Evolutionary conservation across 64 coral and sea anemone genomes (phyloP), one percentile per base, ranked within the genome.

Genomic region (Actinia tenebrosa): DNA sequence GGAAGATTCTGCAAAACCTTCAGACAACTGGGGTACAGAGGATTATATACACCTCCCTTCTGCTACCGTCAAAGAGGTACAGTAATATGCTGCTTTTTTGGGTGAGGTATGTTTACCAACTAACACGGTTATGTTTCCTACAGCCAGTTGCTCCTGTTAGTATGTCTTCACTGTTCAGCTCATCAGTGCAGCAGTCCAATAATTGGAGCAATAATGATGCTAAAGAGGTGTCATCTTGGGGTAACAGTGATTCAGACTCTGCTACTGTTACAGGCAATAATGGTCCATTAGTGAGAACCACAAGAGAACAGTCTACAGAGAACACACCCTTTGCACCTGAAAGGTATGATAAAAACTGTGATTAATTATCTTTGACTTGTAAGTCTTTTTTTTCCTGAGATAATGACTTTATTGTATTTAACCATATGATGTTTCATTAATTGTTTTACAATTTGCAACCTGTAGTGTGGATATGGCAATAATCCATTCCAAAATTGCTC

Each of bases 401-500:
- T 58, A 58, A 16, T 6, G 42, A 42, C 13, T 84, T 45, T 44
- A 5, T 50, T 5, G 47, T 69, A 69, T 69, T n/a, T 69, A 23
- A 25, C 8, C 22, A 69, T 30, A 66, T 66, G 63, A 7, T 75
- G 2, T 27, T 20, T n/a, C 42, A 30, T 75, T 27, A 75, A 75
- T 27, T 75, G 11, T 30, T 75, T 75, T 75, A 4, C 37, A 14
- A 15, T 14, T 75, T 30, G 10, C 14, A 75, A 27, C n/a, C 63
- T 75, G 10, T 75, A 75, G 94, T 90, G 91, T 93, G 53, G 94
- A 96, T 47, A 88, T 93, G 71, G 94, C 94, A 37, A 89, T 96
- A 23, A 96, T 96, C 54, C 94, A 96, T 93, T 93, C 94, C 23
- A 96, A 93, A 61, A 55, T 96, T 27, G 94, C 94, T 59, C 88